Percentiles rank a stretch among this genome's conserved stretches.
Conservation (phyloP, 1,140 invertebrate species). For the Heliothis virescens region DNA sequence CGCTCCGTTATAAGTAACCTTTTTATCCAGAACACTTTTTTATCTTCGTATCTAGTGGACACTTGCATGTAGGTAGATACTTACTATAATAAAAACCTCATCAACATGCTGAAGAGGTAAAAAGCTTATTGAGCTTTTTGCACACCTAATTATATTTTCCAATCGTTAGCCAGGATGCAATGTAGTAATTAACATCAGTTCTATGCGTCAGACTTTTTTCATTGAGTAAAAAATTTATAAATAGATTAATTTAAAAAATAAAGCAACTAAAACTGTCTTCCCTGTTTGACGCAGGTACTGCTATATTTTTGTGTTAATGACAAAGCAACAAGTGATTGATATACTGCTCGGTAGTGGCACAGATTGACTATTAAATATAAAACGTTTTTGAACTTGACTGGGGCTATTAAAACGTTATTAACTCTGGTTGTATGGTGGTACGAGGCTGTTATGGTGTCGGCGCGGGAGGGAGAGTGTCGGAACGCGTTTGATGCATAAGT, state of each 20-base stretch:
- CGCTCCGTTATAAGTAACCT: neutral
- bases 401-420: slow-evolving; percentile 63
- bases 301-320: slow-evolving; percentile 34
- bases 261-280: slow-evolving; percentile 6
- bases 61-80: neutral
- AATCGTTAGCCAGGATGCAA: neutral
- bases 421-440: slow-evolving; percentile 45
- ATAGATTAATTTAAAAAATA: slow-evolving; percentile 7
- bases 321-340: slow-evolving; percentile 55
- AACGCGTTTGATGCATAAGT: slow-evolving; percentile 79
- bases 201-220: neutral
- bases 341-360: slow-evolving; percentile 42
- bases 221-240: neutral
- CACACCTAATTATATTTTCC: neutral
- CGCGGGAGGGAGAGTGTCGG: slow-evolving; percentile 61
- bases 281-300: neutral
- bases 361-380: slow-evolving; percentile 57
- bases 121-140: slow-evolving; percentile 6
- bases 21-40: neutral
- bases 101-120: neutral
- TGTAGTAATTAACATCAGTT: neutral
- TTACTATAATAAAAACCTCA: slow-evolving; percentile 22
- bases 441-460: slow-evolving; percentile 36
- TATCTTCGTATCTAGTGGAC: neutral
- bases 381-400: slow-evolving; percentile 64